Evolutionary conservation across 2,113 vertebrate genomes (phyloP).

Genomic region (Cinclus mexicanus): DNA sequence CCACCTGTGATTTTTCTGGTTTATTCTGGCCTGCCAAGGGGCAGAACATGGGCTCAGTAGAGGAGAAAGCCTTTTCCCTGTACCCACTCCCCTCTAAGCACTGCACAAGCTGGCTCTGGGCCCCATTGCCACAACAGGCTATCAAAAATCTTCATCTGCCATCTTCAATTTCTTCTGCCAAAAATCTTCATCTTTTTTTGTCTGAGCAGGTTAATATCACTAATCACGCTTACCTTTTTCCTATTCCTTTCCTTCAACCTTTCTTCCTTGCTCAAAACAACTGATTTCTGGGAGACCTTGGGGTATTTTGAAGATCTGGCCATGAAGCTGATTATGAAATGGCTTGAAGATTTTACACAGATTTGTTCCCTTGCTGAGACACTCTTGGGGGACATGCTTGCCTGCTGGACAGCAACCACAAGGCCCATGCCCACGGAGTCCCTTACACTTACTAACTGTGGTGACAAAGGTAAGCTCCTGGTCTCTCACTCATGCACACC

Average conservation of each 20-base stretch:
- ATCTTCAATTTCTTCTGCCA: background rate
- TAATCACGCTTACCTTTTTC: background rate
- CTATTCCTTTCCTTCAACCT: background rate
- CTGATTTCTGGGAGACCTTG: background rate
- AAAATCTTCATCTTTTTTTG: background rate
- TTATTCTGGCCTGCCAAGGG: background rate
- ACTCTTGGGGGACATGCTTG: fast-evolving
- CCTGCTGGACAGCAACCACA: background rate
- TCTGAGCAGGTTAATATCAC: background rate
- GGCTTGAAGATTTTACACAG: background rate
- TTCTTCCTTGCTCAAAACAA: background rate
- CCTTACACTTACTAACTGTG: background rate
- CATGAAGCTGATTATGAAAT: background rate
- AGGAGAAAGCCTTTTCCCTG: background rate
- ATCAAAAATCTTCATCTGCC: background rate
- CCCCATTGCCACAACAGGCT: background rate
- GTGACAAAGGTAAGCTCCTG: background rate
- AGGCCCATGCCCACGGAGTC: background rate
- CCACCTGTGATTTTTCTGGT: background rate
- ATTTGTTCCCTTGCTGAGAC: background rate
- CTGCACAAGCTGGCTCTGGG: background rate
- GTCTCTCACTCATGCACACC: background rate
- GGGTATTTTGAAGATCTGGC: background rate
- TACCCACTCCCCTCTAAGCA: background rate
- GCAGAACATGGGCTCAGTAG: background rate